Base-by-base conservation (phyloP, 2,888 invertebrate genomes). In the Thereva unica region DNA sequence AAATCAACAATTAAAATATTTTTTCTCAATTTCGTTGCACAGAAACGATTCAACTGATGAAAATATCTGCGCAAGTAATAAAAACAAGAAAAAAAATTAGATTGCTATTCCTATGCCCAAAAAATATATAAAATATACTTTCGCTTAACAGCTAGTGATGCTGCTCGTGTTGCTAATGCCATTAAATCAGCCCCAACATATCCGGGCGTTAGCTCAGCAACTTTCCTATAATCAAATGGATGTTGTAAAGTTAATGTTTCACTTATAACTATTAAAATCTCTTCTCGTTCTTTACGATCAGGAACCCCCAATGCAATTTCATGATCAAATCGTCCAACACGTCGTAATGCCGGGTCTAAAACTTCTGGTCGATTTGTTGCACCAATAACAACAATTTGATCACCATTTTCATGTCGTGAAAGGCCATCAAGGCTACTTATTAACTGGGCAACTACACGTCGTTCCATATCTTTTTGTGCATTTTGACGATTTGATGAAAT, bases 261-360 rank as follows among this genome's bases (percentile, higher is more conserved):
- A 74, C 92, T 91, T 68, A 95, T 83, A 71, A 86, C 84, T 68
- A 82, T 78, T 59, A 97, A 80, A 69, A 97, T 97, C 74, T 92
- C 89, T 73, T 84, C 84, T 70, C 98, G 86, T 4, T 94, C 89
- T 71, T 87, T 84, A 72, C 91, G 87, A 75, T 96, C 90, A 0
- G 98, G 98, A 73, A 99, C 97, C 56, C 97, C 97, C 63, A 99
- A 83, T 54, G 90, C 87, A 50, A 99, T 92, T 83, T 99, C 97
- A 73, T 93, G 88, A 82, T 96, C 97, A 76, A 98, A 95, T 44
- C 97, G 87, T 1, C 96, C 97, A 5, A 95, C 92, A 72, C 96
- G 84, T 72, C 98, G 85, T 66, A 99, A 82, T 6, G 95, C 93
- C 35, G 96, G 93, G 80, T 99, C 98, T 56, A 99, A 83, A 0